These are phyloP conservation scores for Martes martes DNA, from an alignment of 2,113 vertebrate genomes.

Conservation along the genomic window DNA sequence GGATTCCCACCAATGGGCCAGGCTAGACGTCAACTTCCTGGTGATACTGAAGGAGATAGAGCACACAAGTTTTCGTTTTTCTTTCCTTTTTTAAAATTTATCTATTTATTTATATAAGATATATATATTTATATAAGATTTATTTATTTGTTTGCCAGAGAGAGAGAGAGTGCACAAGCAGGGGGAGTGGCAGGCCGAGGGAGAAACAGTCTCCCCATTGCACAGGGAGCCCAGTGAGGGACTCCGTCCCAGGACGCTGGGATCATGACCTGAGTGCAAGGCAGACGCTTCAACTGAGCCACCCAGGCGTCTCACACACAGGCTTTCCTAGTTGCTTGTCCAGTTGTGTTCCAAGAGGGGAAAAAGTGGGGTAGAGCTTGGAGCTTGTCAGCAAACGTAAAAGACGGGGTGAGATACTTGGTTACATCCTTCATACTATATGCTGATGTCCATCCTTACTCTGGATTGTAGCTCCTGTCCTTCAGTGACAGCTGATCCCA, in stretches of 20 bases:
- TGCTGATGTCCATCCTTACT: background rate
- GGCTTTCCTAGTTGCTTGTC: background rate
- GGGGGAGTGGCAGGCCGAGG: no score
- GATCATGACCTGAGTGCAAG: background rate
- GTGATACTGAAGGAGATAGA: background rate
- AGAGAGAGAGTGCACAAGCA: no score
- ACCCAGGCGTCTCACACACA: background rate
- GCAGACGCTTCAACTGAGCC: no score
- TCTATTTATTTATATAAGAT: no score
- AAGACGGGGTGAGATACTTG: background rate
- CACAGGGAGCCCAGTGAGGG: no score
- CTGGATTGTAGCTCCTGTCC: background rate
- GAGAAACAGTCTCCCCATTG: no score
- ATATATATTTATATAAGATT: no score
- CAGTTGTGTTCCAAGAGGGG: background rate
- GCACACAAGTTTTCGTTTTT: background rate
- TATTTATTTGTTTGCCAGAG: no score
- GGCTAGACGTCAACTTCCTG: background rate
- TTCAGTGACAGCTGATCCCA: background rate
- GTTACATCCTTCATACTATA: background rate
- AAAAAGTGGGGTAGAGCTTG: background rate
- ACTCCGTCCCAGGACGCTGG: no score
- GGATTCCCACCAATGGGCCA: background rate
- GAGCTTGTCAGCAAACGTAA: background rate
- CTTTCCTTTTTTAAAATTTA: no score